Evolutionary conservation across 30 jellyfish, hydroid and myxozoan species (phyloP).

Genomic region (Aurelia aurita): DNA sequence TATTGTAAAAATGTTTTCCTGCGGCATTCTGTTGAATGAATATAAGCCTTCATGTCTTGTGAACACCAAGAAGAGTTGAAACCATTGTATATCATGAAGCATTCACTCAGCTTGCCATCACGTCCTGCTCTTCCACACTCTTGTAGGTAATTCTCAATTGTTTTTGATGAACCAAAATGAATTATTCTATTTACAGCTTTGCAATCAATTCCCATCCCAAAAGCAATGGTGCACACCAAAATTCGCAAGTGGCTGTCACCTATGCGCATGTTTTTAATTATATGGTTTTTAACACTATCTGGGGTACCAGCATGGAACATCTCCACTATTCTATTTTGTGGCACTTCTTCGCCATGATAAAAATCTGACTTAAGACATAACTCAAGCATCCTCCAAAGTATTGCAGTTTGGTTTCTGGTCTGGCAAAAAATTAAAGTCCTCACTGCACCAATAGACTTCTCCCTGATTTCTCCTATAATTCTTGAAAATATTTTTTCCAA

Average conservation of each 20-base stretch:
- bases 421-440: no score
- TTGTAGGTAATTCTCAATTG: no score
- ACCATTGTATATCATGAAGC: not conserved
- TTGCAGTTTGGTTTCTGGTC: no score
- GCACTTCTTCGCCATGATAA: constrained; percentile 3
- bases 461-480: no score
- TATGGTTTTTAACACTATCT: constrained; percentile 1
- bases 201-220: constrained; percentile 32
- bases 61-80: not conserved
- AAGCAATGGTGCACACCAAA: not conserved
- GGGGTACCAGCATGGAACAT: not conserved
- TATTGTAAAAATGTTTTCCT: not conserved
- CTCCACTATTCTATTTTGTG: not conserved
- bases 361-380: not conserved
- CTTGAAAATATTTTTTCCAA: no score
- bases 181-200: constrained; percentile 6
- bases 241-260: not conserved
- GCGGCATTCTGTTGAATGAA: constrained; percentile 3
- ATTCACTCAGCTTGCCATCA: not conserved
- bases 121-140: no score
- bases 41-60: not conserved
- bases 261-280: not conserved
- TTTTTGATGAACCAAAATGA: constrained; percentile 9
- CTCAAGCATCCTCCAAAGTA: no score
- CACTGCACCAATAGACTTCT: no score